Percentiles rank a stretch among this genome's conserved stretches.
Evolutionary conservation across 2,113 vertebrate species (phyloP).

Genomic region (Anas platyrhynchos): DNA sequence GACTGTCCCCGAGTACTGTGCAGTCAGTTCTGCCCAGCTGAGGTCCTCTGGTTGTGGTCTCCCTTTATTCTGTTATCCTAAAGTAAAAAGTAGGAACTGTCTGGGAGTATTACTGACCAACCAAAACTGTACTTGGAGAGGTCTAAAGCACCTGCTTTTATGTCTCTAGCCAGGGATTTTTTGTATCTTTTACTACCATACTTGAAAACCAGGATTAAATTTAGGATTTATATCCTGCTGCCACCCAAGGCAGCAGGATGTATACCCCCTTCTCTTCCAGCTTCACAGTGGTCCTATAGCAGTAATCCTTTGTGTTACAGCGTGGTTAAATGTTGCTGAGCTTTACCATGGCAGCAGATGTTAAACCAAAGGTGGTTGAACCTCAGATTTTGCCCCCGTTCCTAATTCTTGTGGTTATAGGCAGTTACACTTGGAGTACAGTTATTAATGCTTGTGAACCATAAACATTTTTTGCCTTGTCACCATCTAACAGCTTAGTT

Average conservation of each 20-base stretch:
- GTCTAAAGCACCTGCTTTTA: background rate
- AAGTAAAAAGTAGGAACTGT: background rate
- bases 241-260: background rate
- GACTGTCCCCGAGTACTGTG: background rate
- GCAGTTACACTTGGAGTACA: background rate
- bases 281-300: background rate
- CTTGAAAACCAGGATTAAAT: background rate
- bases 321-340: background rate
- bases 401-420: background rate
- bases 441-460: background rate
- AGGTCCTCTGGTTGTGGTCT: background rate
- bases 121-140: background rate
- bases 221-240: background rate
- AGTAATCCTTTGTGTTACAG: background rate
- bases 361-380: background rate
- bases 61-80: background rate
- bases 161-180: background rate
- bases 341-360: background rate
- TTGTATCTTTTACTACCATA: background rate
- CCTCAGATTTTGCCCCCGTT: background rate
- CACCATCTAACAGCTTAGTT: background rate
- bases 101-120: background rate
- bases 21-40: background rate
- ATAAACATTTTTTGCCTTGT: background rate
- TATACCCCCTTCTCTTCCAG: background rate